A percentile compares a stretch with the other conserved stretches of the same genome.
These are phyloP conservation scores for Seira musarum DNA, from an alignment of 2,888 invertebrate genomes.

Conservation along the genomic window DNA sequence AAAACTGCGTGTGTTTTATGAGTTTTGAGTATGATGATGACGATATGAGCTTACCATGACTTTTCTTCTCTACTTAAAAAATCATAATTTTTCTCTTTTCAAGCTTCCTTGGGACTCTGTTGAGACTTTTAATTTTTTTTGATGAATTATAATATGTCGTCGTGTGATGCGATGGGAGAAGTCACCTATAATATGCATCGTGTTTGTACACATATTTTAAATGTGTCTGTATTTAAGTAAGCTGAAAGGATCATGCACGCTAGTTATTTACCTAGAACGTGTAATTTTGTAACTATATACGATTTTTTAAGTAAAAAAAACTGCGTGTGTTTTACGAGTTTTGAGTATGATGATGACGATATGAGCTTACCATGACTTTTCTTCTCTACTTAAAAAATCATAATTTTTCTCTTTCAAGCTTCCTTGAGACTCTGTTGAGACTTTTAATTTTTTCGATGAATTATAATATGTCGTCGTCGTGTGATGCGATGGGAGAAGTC, in stretches of 20 bases:
- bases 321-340: slow-evolving; percentile 41
- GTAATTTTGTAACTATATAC: slow-evolving; percentile 52
- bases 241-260: too few species aligned
- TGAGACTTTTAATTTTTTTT: slow-evolving; percentile 25
- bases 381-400: slow-evolving; percentile 34
- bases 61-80: slow-evolving; percentile 38
- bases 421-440: too few species aligned
- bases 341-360: too few species aligned
- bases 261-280: too few species aligned
- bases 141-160: background rate
- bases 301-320: slow-evolving; percentile 36
- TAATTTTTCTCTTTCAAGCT: slow-evolving; percentile 18
- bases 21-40: too few species aligned
- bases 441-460: too few species aligned
- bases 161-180: background rate
- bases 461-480: too few species aligned
- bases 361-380: slow-evolving; percentile 20
- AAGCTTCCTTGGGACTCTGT: slow-evolving; percentile 15
- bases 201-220: too few species aligned
- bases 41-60: slow-evolving; percentile 17
- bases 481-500: too few species aligned
- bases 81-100: slow-evolving; percentile 18
- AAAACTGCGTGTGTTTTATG: slow-evolving; percentile 44
- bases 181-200: too few species aligned
- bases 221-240: too few species aligned